A percentile compares a stretch with the other conserved stretches of the same genome.
Conservation (phyloP, 35 echinoderm and acorn worm genomes). For the Ptychodera flava region DNA sequence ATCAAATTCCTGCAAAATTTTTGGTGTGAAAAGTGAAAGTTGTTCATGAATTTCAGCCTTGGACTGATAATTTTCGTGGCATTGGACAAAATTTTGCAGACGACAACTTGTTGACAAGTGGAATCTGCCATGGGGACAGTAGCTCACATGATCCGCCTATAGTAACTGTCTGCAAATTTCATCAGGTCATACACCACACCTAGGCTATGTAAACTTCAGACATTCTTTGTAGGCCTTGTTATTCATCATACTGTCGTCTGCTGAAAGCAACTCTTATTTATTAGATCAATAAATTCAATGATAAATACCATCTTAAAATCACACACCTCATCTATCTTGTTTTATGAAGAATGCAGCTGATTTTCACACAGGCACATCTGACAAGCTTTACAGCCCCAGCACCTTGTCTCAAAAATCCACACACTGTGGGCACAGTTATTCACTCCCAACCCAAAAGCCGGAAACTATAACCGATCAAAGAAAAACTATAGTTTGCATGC, state of each 20-base stretch:
- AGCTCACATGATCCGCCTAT: background rate
- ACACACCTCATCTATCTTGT: background rate
- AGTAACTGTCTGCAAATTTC: background rate
- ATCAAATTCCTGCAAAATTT: too few relatives aligned
- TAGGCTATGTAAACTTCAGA: background rate
- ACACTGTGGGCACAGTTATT: too few relatives aligned
- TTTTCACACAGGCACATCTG: background rate
- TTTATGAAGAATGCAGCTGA: background rate
- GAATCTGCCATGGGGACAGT: too few relatives aligned
- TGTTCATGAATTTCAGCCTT: too few relatives aligned
- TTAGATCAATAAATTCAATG: background rate
- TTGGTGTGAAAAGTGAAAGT: too few relatives aligned
- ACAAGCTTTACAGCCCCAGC: too few relatives aligned
- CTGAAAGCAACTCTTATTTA: background rate
- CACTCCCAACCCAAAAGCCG: too few relatives aligned
- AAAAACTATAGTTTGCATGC: too few relatives aligned
- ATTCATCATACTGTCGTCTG: too few relatives aligned
- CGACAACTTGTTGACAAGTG: background rate
- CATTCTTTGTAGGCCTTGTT: background rate
- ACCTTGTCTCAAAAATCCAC: too few relatives aligned
- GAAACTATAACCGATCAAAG: too few relatives aligned
- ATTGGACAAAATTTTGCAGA: background rate
- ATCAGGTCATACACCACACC: background rate
- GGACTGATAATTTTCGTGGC: too few relatives aligned
- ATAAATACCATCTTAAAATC: background rate